Evolutionary conservation across 2,797 vertebrate genomes (phyloP), one percentile per base, ranked within the genome.

Genomic region (Syndactyla subalaris): DNA sequence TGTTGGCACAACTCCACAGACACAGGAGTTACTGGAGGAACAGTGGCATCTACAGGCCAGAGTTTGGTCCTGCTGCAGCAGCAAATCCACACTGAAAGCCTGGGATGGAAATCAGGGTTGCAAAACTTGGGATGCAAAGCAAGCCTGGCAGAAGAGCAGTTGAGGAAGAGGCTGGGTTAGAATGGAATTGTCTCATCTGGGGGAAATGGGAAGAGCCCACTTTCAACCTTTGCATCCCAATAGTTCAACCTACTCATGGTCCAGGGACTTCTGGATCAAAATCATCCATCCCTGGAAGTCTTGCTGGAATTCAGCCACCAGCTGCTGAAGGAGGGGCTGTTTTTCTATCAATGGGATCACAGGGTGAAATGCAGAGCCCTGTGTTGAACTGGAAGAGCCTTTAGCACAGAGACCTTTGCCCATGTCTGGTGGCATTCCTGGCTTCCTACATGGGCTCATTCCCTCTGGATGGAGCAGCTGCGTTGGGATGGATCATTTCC

Each of bases 1-100:
- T 52, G 43, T 18, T 73, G 84, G 51, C 12, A 2, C 22, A 52
- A 1, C 49, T 14, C 39, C 45, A 27, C 11, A 2, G n/a, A 1
- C 16, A 9, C 12, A 1, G 15, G 51, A 4, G 2, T 30, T 66
- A 7, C 62, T 94, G 78, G 92, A 71, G 52, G 52, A 87, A 85
- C 59, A 87, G 94, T 80, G 92, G 79, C 92, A 89, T 63, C 92
- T 93, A 91, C 84, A 94, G 94, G 95, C 78, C 59, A 34, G 57
- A 18, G 34, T 10, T 45, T 65, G 11, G 58, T 84, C 1, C 1
- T 71, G 66, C 51, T 78, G 58, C 48, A 45, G 58, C 48, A 45
- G 12, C n/a, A 74, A 41, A 55, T 38, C 20, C 49, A 9, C 36
- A 0, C 30, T 32, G 34, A 46, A 52, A 72, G 12, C 21, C 39